Percentiles rank a stretch among this genome's conserved stretches.
Evolutionary conservation across 2,888 invertebrate genomes (phyloP).

Genomic region (Acleris sparsana): DNA sequence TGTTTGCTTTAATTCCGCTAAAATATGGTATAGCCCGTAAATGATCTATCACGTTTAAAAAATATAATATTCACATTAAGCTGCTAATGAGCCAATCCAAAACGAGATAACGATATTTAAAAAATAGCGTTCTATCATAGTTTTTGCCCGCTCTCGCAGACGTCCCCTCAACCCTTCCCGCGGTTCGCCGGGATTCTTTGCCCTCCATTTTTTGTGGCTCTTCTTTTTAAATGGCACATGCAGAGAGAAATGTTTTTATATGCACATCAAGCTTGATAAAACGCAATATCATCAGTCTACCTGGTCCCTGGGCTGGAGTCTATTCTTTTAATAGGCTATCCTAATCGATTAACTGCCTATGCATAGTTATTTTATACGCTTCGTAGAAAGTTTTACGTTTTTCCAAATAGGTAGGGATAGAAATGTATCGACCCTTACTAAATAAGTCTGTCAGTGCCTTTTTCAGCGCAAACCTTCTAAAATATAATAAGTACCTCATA

Average conservation of each 20-base stretch:
- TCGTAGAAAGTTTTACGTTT: slow-evolving; percentile 12
- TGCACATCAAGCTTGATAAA: slow-evolving; percentile 65
- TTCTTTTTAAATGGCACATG: slow-evolving; percentile 82
- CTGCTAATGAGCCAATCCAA: slow-evolving; percentile 46
- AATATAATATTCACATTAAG: not conserved
- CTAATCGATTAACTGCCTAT: slow-evolving; percentile 72
- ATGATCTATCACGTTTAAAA: not conserved
- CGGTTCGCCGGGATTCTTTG: slow-evolving; percentile 75
- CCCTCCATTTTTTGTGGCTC: slow-evolving; percentile 73
- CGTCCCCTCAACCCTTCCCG: slow-evolving; percentile 76
- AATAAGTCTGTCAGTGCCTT: too few relatives aligned
- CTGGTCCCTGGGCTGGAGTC: slow-evolving; percentile 63
- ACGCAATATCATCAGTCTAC: slow-evolving; percentile 80
- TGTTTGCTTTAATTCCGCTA: not conserved
- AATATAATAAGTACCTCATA: too few relatives aligned
- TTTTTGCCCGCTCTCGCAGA: slow-evolving; percentile 71
- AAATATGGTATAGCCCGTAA: not conserved
- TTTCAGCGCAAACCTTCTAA: too few relatives aligned
- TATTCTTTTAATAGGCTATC: slow-evolving; percentile 74
- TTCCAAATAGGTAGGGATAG: not conserved
- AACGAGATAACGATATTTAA: slow-evolving; percentile 46
- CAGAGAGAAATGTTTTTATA: slow-evolving; percentile 73
- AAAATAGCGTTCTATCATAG: slow-evolving; percentile 63
- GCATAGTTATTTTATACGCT: slow-evolving; percentile 42
- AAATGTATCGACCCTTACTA: not conserved